Conservation (phyloP, 2,888 invertebrate genomes). For the Acanthoscelides obtectus region DNA sequence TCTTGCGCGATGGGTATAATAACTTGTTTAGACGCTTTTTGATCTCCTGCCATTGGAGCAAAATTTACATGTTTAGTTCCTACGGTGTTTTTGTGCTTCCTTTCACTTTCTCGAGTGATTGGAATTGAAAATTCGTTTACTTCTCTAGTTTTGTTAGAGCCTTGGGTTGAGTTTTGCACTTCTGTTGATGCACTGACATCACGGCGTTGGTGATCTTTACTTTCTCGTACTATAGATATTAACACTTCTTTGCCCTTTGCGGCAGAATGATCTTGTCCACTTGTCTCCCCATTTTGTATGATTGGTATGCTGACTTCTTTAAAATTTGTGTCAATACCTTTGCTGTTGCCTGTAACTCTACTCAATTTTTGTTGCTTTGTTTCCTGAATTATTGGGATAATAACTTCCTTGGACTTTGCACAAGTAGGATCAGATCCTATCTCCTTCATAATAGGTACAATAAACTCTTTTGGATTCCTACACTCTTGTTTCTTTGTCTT, state of each 20-base stretch:
- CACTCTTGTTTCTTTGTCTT: too few relatives aligned
- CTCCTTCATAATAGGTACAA: background rate
- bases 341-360: background rate
- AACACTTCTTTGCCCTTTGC: conserved; percentile 3
- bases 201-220: background rate
- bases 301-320: too few relatives aligned
- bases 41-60: background rate
- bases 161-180: too few relatives aligned
- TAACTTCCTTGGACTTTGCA: conserved; percentile 5
- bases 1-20: background rate
- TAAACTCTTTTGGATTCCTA: background rate
- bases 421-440: background rate
- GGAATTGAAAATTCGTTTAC: background rate
- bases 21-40: conserved; percentile 5
- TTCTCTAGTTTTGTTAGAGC: background rate
- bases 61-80: conserved; percentile 5
- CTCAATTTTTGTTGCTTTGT: background rate
- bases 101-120: background rate
- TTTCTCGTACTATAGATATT: conserved; percentile 6
- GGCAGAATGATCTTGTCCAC: too few relatives aligned
- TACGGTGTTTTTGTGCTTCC: background rate
- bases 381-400: conserved; percentile 10
- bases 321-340: background rate
- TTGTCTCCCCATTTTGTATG: too few relatives aligned
- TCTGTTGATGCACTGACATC: background rate